phyloP scores from a whole-genome alignment of 2,797 vertebrate genomes.

The Labeo calbasu region DNA sequence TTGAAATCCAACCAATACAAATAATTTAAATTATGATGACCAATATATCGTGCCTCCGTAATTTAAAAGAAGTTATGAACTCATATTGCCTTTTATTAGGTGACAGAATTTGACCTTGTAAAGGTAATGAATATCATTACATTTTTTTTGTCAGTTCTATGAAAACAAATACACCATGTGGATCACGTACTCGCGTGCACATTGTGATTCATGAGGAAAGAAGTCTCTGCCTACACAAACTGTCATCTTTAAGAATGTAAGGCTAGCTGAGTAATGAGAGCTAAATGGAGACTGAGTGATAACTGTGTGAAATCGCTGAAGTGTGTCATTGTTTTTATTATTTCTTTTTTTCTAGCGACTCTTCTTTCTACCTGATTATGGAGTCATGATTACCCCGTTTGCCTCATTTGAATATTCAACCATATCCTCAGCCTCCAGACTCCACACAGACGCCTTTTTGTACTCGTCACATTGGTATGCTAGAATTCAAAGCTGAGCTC shows the following conservation, averaged over 20 bases:
- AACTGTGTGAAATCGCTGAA: constrained; percentile 56
- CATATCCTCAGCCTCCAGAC: constrained; percentile 57
- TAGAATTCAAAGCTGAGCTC: constrained; percentile 53
- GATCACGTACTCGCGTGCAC: constrained; percentile 12
- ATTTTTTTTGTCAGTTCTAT: constrained; percentile 1
- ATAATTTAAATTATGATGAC: background rate
- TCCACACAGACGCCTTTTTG: constrained; percentile 61
- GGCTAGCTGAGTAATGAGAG: constrained; percentile 46
- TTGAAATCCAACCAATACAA: background rate
- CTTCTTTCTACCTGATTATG: constrained; percentile 67
- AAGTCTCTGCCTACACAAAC: constrained; percentile 53
- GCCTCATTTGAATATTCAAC: constrained; percentile 62
- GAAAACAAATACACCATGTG: constrained; percentile 14
- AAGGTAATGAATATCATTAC: background rate
- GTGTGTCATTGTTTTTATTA: constrained; percentile 56
- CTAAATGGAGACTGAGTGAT: constrained; percentile 59
- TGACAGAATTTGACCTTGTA: background rate
- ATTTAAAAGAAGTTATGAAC: background rate
- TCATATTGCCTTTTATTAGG: background rate
- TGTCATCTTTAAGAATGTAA: constrained; percentile 52
- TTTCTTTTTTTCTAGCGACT: constrained; percentile 31
- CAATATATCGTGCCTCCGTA: background rate
- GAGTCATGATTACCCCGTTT: constrained; percentile 67
- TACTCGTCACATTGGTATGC: constrained; percentile 61
- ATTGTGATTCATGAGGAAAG: constrained; percentile 58